Percentiles rank a stretch among this genome's conserved stretches.
These are phyloP conservation scores for Rhabditoides inermis DNA, from an alignment of 2,888 invertebrate species.

Conservation along the genomic window DNA sequence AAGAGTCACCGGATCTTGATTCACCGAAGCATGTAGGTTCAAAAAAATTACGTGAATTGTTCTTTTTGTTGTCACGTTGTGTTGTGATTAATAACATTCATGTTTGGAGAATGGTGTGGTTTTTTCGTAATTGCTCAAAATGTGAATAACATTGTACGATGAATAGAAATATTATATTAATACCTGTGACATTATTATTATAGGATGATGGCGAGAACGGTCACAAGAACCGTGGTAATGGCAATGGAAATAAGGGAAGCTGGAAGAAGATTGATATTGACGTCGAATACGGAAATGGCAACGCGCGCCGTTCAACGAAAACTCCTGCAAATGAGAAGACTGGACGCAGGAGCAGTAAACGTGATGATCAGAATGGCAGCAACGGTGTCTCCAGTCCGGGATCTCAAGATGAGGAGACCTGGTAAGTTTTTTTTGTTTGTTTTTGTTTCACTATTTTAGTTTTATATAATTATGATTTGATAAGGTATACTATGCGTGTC, in stretches of 20 bases:
- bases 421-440: no score
- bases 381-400: no score
- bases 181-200: neutral
- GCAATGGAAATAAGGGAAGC: constrained; percentile 32
- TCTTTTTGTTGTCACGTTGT: constrained; percentile 2
- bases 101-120: no score
- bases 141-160: no score
- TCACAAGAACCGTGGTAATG: constrained; percentile 11
- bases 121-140: no score
- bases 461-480: no score
- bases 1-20: constrained; percentile 10
- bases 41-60: neutral
- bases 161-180: neutral
- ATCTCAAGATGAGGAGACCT: no score
- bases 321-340: no score
- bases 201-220: constrained; percentile 20
- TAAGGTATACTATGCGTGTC: no score
- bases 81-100: neutral
- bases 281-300: neutral
- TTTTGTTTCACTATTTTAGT: no score
- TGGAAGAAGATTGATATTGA: constrained; percentile 32
- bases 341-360: no score
- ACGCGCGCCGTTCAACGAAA: constrained; percentile 1
- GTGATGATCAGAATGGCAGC: no score
- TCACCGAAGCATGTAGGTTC: neutral